These are phyloP conservation scores for Festucalex cinctus DNA, from an alignment of 2,113 vertebrate genomes.

Conservation along the genomic window DNA sequence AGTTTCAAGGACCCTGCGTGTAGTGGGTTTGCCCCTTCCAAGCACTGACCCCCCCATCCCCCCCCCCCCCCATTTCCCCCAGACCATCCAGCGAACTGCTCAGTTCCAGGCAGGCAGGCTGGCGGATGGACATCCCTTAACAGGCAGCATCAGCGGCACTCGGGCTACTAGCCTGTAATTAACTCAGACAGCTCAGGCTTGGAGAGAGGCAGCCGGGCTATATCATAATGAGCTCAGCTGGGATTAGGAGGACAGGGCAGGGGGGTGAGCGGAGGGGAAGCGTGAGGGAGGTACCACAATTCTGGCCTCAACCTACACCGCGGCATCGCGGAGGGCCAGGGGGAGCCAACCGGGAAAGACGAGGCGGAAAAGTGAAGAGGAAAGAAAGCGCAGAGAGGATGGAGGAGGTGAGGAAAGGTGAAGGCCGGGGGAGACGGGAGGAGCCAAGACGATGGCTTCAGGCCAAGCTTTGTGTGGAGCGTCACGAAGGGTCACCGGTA, in stretches of 20 bases:
- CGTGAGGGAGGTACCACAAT: conserved; percentile 72
- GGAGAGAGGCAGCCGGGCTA: conserved; percentile 96
- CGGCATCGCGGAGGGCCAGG: conserved; percentile 77
- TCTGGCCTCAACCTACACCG: conserved; percentile 60
- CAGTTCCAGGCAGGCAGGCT: conserved; percentile 51
- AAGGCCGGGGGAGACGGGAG: conserved; percentile 49
- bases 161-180: conserved; percentile 95
- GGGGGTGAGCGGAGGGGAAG: conserved; percentile 84
- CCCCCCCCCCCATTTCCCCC: conserved; percentile 20
- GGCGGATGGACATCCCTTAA: conserved; percentile 86
- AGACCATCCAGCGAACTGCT: conserved; percentile 37
- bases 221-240: conserved; percentile 99
- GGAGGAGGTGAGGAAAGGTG: conserved; percentile 58
- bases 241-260: conserved; percentile 99
- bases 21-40: conserved; percentile 12
- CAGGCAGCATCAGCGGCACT: conserved; percentile 82
- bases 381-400: conserved; percentile 40
- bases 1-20: conserved; percentile 88
- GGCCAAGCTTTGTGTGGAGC: conserved; percentile 56
- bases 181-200: conserved; percentile 98
- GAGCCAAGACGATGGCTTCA: conserved; percentile 52
- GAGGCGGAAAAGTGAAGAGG: conserved; percentile 54
- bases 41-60: conserved; percentile 15
- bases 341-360: conserved; percentile 72
- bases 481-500: conserved; percentile 46